A percentile compares a stretch with the other conserved stretches of the same genome.
phyloP scores from a whole-genome alignment of 1,140 invertebrate species.

The Drusus annulatus region DNA sequence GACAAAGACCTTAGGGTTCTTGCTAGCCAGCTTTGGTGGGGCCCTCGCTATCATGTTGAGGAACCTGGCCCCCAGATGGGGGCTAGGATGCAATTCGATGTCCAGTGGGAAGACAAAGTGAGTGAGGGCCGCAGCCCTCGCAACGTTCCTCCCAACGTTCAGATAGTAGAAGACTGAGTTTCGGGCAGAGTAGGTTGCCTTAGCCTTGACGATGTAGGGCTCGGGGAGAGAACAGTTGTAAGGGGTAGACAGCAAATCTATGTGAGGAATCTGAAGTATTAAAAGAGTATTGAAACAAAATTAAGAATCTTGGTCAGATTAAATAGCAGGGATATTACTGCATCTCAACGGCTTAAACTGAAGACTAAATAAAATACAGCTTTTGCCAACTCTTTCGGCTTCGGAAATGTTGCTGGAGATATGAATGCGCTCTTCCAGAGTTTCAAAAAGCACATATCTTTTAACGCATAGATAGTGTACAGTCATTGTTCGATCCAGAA shows the following conservation, averaged over 20 bases:
- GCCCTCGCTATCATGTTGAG: constrained; percentile 86
- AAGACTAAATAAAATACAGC: too few species aligned
- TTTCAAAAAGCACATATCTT: too few species aligned
- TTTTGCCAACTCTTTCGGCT: too few species aligned
- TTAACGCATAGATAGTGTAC: too few species aligned
- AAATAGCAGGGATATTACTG: too few species aligned
- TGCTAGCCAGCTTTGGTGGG: constrained; percentile 73
- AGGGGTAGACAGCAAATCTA: constrained; percentile 78
- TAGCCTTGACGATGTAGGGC: constrained; percentile 75
- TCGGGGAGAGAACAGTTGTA: constrained; percentile 85
- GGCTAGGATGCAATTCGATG: constrained; percentile 90
- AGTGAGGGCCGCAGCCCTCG: constrained; percentile 83
- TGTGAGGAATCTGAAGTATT: constrained; percentile 74
- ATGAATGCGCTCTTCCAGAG: too few species aligned
- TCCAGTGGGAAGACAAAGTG: constrained; percentile 90
- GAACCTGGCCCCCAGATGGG: constrained; percentile 82
- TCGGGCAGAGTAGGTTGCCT: constrained; percentile 82
- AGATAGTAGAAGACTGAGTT: constrained; percentile 90
- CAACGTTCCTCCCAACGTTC: constrained; percentile 90
- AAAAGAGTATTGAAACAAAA: too few species aligned
- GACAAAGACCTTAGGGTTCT: constrained; percentile 84
- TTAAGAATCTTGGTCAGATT: too few species aligned
- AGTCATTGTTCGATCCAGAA: too few species aligned
- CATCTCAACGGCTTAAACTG: too few species aligned
- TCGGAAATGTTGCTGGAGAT: too few species aligned